These are phyloP conservation scores for Monopis laevigella DNA, from an alignment of 2,888 invertebrate genomes.

Conservation along the genomic window DNA sequence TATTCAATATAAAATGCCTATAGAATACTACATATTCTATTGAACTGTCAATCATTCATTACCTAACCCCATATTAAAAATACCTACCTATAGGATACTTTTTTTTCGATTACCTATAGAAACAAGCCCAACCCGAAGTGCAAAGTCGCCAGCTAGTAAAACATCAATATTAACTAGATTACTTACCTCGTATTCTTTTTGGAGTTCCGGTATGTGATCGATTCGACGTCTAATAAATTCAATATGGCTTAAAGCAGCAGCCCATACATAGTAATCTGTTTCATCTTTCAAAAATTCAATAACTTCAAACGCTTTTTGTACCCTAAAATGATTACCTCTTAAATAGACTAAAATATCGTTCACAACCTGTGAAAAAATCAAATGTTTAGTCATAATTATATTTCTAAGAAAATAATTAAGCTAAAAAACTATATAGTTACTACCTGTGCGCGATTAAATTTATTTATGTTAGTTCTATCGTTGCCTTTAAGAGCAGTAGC, in stretches of 20 bases:
- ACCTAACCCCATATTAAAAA: too few relatives aligned
- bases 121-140: neutral
- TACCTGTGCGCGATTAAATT: slow-evolving; percentile 79
- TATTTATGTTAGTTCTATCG: slow-evolving; percentile 60
- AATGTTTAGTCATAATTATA: neutral
- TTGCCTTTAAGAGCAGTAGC: slow-evolving; percentile 46
- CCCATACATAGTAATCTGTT: slow-evolving; percentile 82
- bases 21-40: too few relatives aligned
- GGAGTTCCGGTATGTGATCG: slow-evolving; percentile 38
- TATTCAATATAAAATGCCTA: too few relatives aligned
- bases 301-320: slow-evolving; percentile 68
- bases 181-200: slow-evolving; percentile 39
- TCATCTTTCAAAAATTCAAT: slow-evolving; percentile 74
- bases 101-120: too few relatives aligned
- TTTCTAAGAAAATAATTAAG: neutral
- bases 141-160: slow-evolving; percentile 14
- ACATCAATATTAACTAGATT: too few relatives aligned
- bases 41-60: too few relatives aligned
- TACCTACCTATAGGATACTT: too few relatives aligned
- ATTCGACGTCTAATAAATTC: slow-evolving; percentile 53
- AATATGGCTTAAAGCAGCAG: slow-evolving; percentile 65
- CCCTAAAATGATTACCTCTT: slow-evolving; percentile 63
- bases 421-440: neutral
- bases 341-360: slow-evolving; percentile 81
- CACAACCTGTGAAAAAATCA: slow-evolving; percentile 53